Evolutionary conservation across 2,113 vertebrate species (phyloP), one percentile per base, ranked within the genome.

Genomic region (Sialia sialis): DNA sequence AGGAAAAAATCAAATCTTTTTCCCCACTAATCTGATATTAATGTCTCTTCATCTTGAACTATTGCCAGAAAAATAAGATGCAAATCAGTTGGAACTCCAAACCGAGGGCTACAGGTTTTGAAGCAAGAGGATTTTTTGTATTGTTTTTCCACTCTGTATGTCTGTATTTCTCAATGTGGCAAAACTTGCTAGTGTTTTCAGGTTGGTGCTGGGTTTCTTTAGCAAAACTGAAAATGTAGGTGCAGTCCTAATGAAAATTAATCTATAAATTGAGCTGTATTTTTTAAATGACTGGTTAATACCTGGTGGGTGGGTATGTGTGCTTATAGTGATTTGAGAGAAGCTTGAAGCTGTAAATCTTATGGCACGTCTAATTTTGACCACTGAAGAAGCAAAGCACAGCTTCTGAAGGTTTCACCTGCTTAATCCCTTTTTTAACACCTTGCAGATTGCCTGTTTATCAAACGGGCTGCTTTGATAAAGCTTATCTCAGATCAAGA

Each of bases 401-500:
- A 22, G 39, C 16, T 97, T 92, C 32, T 88, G 55, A 73, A 92
- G 56, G 20, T 46, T 95, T 86, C 54, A 22, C 38, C 43, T 87
- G 59, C 48, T 91, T 92, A 85, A 95, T 78, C 79, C 72, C 62
- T 72, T 82, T 84, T 89, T 84, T 23, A 93, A 68, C 29, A 91
- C 29, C 51, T 88, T 26, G 5, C 5, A 66, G 72, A 88, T 72
- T 82, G 48, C 59, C 90, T 95, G 73, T 93, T 88, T 95, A 90
- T 89, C 77, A 90, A 44, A 88, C 78, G 79, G 44, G 30, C 51
- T 72, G 23, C 73, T 95, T 87, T 91, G 76, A 86, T 90, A 94
- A 94, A 90, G 75, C 69, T 76, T 96, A 86, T 93, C 82, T 74
- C 10, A 13, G 63, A 94, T 84, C 56, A 84, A 63, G 55, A 84